phyloP scores from a whole-genome alignment of 2,113 vertebrate species.

The Catharus fuscescens region DNA sequence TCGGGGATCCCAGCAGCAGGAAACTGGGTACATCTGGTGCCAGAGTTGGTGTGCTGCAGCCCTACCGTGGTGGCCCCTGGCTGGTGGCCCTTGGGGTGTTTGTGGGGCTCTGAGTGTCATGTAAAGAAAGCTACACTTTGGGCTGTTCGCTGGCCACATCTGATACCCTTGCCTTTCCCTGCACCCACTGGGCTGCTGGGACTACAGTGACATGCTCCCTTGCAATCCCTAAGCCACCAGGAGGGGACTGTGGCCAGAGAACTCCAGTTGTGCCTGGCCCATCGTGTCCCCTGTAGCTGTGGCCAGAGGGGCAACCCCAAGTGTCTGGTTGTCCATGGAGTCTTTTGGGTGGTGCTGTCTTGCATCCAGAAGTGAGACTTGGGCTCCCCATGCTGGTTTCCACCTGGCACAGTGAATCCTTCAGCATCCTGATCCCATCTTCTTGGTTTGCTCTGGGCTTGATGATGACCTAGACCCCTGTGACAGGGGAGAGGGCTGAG shows the following conservation, averaged over 20 bases:
- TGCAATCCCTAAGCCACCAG: background rate
- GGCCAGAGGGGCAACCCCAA: background rate
- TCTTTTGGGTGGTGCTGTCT: background rate
- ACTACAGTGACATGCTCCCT: background rate
- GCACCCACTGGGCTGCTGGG: fast-evolving
- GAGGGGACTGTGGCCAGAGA: background rate
- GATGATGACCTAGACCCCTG: fast-evolving
- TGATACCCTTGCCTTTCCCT: background rate
- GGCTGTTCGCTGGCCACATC: fast-evolving
- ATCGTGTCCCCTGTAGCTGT: fast-evolving
- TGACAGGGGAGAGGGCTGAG: background rate
- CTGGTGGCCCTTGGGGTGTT: background rate
- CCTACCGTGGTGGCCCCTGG: background rate
- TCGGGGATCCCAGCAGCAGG: fast-evolving
- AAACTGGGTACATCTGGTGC: background rate
- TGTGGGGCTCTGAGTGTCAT: background rate
- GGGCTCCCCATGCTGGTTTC: fast-evolving
- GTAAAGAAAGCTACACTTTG: background rate
- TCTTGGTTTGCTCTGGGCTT: background rate
- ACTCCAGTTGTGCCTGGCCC: fast-evolving
- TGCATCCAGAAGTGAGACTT: background rate
- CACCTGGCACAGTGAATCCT: background rate
- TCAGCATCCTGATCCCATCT: background rate
- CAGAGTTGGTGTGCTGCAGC: background rate
- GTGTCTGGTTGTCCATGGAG: background rate